These are phyloP conservation scores for Tipula lateralis DNA, from an alignment of 2,888 invertebrate species.

Conservation along the genomic window DNA sequence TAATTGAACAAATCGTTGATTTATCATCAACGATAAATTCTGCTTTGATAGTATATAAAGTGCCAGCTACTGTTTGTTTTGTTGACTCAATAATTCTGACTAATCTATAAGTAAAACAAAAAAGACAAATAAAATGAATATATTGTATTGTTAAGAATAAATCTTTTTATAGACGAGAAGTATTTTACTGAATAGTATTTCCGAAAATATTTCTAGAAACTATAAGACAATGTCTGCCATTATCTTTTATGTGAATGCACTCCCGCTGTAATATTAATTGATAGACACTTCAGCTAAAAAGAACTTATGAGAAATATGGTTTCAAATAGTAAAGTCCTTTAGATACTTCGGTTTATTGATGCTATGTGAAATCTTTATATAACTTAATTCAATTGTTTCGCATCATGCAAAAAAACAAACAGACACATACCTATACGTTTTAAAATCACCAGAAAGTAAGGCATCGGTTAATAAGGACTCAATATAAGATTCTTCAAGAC, in stretches of 20 bases:
- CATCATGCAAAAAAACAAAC: background rate
- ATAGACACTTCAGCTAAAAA: too few species aligned
- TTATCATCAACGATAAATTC: conserved; percentile 43
- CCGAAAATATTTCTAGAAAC: too few species aligned
- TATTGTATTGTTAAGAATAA: too few species aligned
- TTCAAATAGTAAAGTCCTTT: too few species aligned
- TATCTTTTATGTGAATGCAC: too few species aligned
- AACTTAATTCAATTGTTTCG: background rate
- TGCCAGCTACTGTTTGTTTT: conserved; percentile 54
- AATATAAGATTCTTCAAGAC: background rate
- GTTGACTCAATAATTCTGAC: conserved; percentile 46
- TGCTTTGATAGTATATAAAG: conserved; percentile 48
- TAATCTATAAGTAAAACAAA: conserved; percentile 37
- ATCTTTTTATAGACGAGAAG: too few species aligned
- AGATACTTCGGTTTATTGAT: too few species aligned
- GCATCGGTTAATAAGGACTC: background rate
- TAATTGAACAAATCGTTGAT: conserved; percentile 48
- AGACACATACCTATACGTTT: background rate
- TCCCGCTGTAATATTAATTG: too few species aligned
- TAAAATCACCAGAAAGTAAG: background rate
- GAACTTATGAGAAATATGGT: too few species aligned
- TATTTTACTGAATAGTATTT: too few species aligned
- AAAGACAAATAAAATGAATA: background rate
- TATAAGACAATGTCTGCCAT: too few species aligned
- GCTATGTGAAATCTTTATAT: too few species aligned